These are phyloP conservation scores for Ecliptopera silaceata DNA, from an alignment of 2,888 invertebrate species.

Conservation along the genomic window DNA sequence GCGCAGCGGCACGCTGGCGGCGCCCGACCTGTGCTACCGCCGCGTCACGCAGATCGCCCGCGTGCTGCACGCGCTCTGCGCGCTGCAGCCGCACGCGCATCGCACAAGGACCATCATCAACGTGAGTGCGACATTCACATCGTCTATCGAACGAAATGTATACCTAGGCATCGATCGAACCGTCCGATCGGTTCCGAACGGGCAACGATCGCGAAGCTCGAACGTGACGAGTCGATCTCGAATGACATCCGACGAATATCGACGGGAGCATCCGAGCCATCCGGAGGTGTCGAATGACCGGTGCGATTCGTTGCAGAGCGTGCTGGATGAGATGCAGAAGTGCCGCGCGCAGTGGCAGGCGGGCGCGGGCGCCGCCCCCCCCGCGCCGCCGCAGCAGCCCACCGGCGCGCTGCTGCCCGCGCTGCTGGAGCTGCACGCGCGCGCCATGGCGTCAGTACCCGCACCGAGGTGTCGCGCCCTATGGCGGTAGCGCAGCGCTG, in stretches of 20 bases:
- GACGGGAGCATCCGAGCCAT: constrained; percentile 11
- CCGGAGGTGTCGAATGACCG: not conserved
- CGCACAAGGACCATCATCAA: constrained; percentile 33
- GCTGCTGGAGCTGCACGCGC: constrained; percentile 47
- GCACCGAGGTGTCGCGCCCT: too few relatives aligned
- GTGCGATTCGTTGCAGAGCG: constrained; percentile 39
- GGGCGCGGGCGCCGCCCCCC: constrained; percentile 38
- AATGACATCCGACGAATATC: constrained; percentile 23
- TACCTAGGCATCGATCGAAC: too few relatives aligned
- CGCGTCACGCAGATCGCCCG: constrained; percentile 57
- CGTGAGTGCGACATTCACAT: constrained; percentile 45
- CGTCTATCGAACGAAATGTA: too few relatives aligned
- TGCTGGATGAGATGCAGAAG: constrained; percentile 74
- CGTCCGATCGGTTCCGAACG: too few relatives aligned
- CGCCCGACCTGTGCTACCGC: constrained; percentile 67
- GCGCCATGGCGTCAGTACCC: constrained; percentile 24
- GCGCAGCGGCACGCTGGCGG: constrained; percentile 57
- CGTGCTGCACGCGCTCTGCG: constrained; percentile 53
- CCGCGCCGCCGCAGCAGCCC: constrained; percentile 35
- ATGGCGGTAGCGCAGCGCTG: too few relatives aligned
- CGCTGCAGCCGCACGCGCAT: not conserved
- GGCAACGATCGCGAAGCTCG: too few relatives aligned
- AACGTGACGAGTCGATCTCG: too few relatives aligned
- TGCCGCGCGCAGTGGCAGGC: constrained; percentile 82
- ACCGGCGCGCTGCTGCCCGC: constrained; percentile 52